Percentiles rank a stretch among this genome's conserved stretches.
These are phyloP conservation scores for Rhadina sibilatrix DNA, from an alignment of 2,113 vertebrate genomes.

Conservation along the genomic window DNA sequence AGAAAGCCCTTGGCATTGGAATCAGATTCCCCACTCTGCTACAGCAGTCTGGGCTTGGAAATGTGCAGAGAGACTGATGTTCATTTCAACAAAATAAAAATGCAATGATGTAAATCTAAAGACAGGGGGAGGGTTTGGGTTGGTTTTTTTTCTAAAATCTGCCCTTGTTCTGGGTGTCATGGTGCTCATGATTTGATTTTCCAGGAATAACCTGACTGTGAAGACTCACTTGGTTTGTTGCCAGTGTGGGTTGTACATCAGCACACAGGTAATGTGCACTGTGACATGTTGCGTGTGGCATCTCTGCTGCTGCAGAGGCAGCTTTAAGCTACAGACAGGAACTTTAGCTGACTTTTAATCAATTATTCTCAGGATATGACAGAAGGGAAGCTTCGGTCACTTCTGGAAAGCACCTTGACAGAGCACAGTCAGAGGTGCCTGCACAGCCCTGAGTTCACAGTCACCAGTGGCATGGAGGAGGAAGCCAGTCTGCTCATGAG, in stretches of 20 bases:
- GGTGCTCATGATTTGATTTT: neutral
- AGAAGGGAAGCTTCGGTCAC: conserved; percentile 57
- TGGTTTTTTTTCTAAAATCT: neutral
- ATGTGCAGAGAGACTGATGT: neutral
- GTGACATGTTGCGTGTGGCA: accelerated
- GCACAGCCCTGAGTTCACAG: conserved; percentile 65
- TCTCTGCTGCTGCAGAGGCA: neutral
- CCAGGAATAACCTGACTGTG: conserved; percentile 73
- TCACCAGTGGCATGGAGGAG: conserved; percentile 64
- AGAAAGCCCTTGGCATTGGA: neutral
- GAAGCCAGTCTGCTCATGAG: conserved; percentile 75
- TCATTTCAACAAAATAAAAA: neutral
- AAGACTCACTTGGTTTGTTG: conserved; percentile 59
- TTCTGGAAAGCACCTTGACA: conserved; percentile 63
- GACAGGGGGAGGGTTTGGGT: too few species aligned
- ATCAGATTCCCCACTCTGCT: neutral
- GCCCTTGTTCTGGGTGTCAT: neutral
- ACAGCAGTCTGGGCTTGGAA: neutral
- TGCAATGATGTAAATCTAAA: neutral
- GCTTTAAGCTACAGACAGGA: neutral
- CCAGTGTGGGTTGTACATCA: conserved; percentile 74
- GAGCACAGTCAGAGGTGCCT: conserved; percentile 69
- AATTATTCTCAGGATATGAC: conserved; percentile 58
- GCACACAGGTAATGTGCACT: conserved; percentile 58
- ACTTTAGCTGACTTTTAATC: neutral